Percentiles rank a stretch among this genome's conserved stretches.
Evolutionary conservation across 92 coral and sea anemone species (phyloP).

Genomic region (Parazoanthus swiftii): DNA sequence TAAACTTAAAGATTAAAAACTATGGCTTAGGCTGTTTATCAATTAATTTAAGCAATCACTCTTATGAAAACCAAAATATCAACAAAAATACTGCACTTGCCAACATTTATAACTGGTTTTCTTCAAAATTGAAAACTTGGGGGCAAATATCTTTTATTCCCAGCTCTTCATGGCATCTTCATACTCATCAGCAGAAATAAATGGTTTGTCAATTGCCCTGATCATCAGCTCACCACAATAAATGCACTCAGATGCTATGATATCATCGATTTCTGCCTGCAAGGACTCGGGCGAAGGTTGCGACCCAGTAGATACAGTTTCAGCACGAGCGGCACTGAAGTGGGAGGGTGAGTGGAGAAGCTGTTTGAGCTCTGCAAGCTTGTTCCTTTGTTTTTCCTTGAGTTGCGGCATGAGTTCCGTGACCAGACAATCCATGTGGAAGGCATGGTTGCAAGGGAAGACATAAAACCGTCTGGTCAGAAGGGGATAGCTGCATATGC

Average conservation of each 20-base stretch:
- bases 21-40: too few relatives aligned
- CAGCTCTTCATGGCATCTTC: constrained; percentile 82
- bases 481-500: constrained; percentile 87
- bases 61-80: background rate
- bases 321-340: constrained; percentile 9
- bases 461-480: constrained; percentile 90
- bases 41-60: background rate
- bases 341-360: constrained; percentile 8
- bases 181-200: constrained; percentile 85
- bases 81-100: too few relatives aligned
- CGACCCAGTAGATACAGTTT: constrained; percentile 17
- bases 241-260: constrained; percentile 86
- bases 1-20: too few relatives aligned
- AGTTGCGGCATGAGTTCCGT: constrained; percentile 89
- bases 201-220: constrained; percentile 92
- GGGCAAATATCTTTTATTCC: constrained; percentile 45
- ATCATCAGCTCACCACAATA: constrained; percentile 97
- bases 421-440: constrained; percentile 87
- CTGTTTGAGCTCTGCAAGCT: constrained; percentile 50
- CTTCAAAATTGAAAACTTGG: background rate
- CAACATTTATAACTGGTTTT: too few relatives aligned
- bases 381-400: constrained; percentile 90
- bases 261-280: constrained; percentile 91
- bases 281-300: constrained; percentile 16
- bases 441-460: constrained; percentile 92